Conservation (phyloP, 2,797 vertebrate genomes). For the Sebastes oblongus region DNA sequence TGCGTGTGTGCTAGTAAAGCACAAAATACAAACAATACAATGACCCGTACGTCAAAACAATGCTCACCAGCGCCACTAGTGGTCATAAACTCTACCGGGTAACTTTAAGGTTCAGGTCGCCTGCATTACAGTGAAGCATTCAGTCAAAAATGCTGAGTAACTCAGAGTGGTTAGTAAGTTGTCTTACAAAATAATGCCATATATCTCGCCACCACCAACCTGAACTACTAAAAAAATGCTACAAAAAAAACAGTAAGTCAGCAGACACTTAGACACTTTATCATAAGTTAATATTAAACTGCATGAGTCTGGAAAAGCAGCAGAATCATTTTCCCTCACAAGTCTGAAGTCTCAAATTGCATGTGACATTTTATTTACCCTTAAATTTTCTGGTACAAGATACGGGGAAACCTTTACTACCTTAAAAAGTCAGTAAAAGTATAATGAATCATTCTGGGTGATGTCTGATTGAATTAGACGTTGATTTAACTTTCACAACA, state of each 20-base stretch:
- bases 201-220: neutral
- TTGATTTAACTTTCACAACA: conserved; percentile 73
- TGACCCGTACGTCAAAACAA: neutral
- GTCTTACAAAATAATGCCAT: neutral
- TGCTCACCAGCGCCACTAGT: neutral
- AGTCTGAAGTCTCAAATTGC: conserved; percentile 26
- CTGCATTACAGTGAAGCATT: neutral
- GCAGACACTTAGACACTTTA: neutral
- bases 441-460: conserved; percentile 48
- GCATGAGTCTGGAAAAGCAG: conserved; percentile 9
- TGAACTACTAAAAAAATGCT: neutral
- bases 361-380: conserved; percentile 55
- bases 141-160: neutral
- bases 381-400: conserved; percentile 47
- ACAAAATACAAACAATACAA: neutral
- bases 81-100: neutral
- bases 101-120: neutral
- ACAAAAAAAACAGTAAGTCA: neutral
- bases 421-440: conserved; percentile 48
- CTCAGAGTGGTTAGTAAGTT: neutral
- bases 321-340: neutral
- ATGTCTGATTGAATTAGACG: conserved; percentile 68
- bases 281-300: conserved; percentile 8
- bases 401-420: conserved; percentile 37
- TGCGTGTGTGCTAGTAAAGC: neutral